Base-by-base conservation (phyloP, 2,797 vertebrate species). In the Urophycis tenuis region DNA sequence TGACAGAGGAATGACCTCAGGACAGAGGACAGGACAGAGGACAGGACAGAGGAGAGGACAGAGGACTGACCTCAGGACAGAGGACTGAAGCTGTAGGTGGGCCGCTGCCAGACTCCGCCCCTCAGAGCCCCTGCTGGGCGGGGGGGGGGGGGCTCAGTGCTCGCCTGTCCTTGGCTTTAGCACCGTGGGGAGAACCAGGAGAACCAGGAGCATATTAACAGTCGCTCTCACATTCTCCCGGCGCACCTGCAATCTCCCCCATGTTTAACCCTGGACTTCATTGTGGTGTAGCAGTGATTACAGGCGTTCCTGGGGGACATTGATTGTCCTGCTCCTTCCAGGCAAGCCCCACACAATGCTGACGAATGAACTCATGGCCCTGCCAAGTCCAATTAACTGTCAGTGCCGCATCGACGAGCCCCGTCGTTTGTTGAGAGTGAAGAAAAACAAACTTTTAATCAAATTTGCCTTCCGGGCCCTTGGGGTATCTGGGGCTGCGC, bases 321-420 rank as follows among this genome's bases (percentile, higher is more conserved):
- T 89, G 93, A 95, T 95, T 95, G 93, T 88, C 87, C 91, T 91
- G 91, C 94, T 93, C 94, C 95, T 96, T 93, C 92, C 91, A 94
- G 95, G 90, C 92, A 93, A 95, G 93, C 94, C 93, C 92, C 92
- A 92, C 95, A 95, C 95, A 96, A 94, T 95, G 95, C 93, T 95
- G 95, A 96, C 87, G 92, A 96, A 97, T 97, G 94, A 96, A 97
- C 95, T 95, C 90, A 91, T 93, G 94, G 94, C 92, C 92, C 93
- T 96, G 96, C 96, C 95, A 96, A 93, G 96, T 96, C 94, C 96
- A 96, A 95, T 98, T 97, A 96, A 93, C 89, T 93, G 89, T 89
- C 93, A 93, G 94, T 94, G 93, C 94, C 92, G 93, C 95, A 94
- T 93, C 91, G 92, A 94, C 90, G 88, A 88, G 88, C 91, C 89